A percentile compares a stretch with the other conserved stretches of the same genome.
Conservation (phyloP, 2,797 vertebrate species). For the Coilia nasus region DNA sequence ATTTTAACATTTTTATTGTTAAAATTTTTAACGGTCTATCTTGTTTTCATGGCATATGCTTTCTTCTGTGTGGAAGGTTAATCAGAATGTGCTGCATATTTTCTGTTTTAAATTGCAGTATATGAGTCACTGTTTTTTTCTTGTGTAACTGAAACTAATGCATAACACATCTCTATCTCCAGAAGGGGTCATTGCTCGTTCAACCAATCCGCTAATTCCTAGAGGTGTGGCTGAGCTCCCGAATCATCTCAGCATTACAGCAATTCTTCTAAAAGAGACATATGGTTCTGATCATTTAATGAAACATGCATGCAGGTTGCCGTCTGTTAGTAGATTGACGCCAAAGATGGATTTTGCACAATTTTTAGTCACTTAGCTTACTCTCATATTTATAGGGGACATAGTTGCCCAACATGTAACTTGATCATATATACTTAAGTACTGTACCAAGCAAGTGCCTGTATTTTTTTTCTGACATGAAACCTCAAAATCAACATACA, state of each 20-base stretch:
- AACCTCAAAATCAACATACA: background rate
- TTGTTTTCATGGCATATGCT: too few relatives aligned
- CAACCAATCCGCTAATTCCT: conserved; percentile 56
- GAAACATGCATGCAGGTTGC: background rate
- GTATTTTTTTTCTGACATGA: background rate
- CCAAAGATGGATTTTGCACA: conserved; percentile 13
- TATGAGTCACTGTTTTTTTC: background rate
- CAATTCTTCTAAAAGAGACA: background rate
- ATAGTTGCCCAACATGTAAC: background rate
- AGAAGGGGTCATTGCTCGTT: conserved; percentile 73
- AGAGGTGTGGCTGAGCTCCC: conserved; percentile 29
- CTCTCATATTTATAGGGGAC: background rate
- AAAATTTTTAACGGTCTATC: background rate
- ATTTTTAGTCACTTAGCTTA: background rate
- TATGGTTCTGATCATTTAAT: background rate
- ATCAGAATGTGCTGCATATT: background rate
- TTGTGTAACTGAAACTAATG: background rate
- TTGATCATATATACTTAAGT: background rate
- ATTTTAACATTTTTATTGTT: background rate
- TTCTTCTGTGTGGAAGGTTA: background rate
- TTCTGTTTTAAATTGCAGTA: background rate
- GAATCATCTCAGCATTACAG: conserved; percentile 12
- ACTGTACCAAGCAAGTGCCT: conserved; percentile 3
- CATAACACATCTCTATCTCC: background rate
- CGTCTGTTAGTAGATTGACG: background rate